A percentile compares a stretch with the other conserved stretches of the same genome.
phyloP scores from a whole-genome alignment of 2,797 vertebrate genomes.

The Mus caroli region DNA sequence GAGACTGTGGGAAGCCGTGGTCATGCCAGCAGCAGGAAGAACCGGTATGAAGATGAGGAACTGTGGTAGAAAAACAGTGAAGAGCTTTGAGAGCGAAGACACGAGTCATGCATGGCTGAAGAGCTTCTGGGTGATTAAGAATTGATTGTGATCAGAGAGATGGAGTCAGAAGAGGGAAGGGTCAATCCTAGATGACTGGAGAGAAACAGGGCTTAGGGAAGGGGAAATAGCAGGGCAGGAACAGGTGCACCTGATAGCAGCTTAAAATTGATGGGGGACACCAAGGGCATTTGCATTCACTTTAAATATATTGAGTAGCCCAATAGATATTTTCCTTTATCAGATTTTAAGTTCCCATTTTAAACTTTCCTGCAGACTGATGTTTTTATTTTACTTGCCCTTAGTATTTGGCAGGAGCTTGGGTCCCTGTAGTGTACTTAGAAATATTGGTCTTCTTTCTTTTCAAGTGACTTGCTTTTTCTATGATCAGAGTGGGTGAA shows the following conservation, averaged over 20 bases:
- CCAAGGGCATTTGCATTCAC: background rate
- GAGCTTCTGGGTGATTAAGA: background rate
- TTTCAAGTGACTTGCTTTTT: slow-evolving; percentile 20
- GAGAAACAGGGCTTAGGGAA: background rate
- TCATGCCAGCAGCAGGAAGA: background rate
- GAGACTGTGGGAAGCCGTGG: background rate
- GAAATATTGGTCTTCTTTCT: slow-evolving; percentile 23
- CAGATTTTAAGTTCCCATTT: background rate
- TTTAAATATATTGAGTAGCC: background rate
- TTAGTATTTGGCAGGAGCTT: slow-evolving; percentile 2
- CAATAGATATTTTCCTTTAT: slow-evolving; percentile 25
- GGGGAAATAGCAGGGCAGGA: background rate
- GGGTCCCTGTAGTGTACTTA: background rate
- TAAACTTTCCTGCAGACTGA: background rate
- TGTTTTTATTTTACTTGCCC: background rate
- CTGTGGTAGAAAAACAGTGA: too few relatives aligned
- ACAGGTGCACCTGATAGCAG: background rate
- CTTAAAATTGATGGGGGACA: background rate
- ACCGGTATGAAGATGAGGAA: background rate
- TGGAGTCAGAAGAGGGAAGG: background rate
- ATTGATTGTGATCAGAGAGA: background rate
- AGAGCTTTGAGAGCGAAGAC: background rate
- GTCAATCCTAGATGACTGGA: background rate
- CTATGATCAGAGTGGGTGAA: background rate
- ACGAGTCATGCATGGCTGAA: background rate